phyloP scores from a whole-genome alignment of 2,113 vertebrate genomes.

The Psammodynastes pulverulentus region DNA sequence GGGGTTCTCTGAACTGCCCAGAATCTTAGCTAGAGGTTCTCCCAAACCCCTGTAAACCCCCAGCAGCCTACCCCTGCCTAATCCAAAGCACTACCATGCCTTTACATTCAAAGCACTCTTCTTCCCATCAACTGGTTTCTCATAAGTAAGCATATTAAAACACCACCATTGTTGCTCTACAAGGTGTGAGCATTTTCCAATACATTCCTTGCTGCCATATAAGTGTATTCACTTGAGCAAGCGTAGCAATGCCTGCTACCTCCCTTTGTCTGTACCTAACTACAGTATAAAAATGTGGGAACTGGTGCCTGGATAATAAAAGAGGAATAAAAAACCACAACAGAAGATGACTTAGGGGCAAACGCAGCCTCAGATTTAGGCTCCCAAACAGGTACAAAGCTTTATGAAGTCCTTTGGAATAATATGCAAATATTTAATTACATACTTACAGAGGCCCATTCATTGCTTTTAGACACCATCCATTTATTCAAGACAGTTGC shows the following conservation, averaged over 20 bases:
- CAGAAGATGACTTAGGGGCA: background rate
- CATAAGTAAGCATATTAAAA: background rate
- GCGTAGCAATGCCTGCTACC: background rate
- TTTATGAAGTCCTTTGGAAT: background rate
- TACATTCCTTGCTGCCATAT: background rate
- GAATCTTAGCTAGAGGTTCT: too few species aligned
- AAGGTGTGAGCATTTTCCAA: background rate
- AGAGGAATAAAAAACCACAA: background rate
- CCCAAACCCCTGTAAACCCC: too few species aligned
- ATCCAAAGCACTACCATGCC: background rate
- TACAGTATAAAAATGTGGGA: background rate
- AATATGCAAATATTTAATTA: background rate
- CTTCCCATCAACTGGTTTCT: background rate
- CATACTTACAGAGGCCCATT: conserved; percentile 2
- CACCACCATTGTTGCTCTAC: background rate
- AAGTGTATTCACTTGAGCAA: background rate
- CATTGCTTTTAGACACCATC: conserved; percentile 4
- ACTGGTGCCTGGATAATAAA: background rate
- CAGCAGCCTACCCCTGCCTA: too few species aligned
- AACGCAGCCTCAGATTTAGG: background rate
- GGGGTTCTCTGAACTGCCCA: too few species aligned
- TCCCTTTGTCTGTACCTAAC: background rate
- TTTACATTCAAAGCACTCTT: background rate
- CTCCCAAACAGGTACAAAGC: background rate
- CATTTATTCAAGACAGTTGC: conserved; percentile 23